Conservation (phyloP, 2,888 invertebrate species). For the Trissolcus brochymenae region DNA sequence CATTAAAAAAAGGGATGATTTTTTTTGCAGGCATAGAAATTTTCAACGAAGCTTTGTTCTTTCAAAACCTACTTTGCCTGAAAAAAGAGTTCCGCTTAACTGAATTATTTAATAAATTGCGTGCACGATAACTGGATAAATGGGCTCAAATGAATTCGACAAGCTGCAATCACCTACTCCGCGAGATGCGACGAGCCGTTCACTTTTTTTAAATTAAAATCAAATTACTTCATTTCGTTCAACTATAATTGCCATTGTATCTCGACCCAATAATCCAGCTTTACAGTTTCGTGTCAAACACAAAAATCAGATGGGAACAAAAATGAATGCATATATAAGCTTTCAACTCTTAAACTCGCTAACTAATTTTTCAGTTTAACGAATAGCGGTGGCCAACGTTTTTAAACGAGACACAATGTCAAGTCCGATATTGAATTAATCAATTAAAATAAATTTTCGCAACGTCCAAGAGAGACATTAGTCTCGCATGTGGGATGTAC, state of each 20-base stretch:
- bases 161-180: conserved; percentile 31
- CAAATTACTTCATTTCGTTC: not conserved
- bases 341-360: no score
- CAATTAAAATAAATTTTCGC: not conserved
- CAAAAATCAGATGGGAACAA: no score
- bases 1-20: no score
- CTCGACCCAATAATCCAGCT: no score
- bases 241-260: not conserved
- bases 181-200: conserved; percentile 8
- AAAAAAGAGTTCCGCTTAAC: conserved; percentile 8
- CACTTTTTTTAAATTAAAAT: not conserved
- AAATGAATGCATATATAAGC: no score
- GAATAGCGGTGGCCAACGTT: not conserved
- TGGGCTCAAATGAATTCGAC: conserved; percentile 29
- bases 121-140: conserved; percentile 25
- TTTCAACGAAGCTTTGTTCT: no score
- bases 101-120: conserved; percentile 28
- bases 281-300: no score
- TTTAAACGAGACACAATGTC: not conserved
- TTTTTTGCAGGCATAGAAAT: no score
- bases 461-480: not conserved
- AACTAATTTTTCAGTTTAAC: not conserved
- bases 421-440: not conserved
- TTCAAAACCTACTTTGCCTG: no score
- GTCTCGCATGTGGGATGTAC: conserved; percentile 28